Evolutionary conservation across 2,888 invertebrate genomes (phyloP), one percentile per base, ranked within the genome.

Genomic region (Silvanus unidentatus): DNA sequence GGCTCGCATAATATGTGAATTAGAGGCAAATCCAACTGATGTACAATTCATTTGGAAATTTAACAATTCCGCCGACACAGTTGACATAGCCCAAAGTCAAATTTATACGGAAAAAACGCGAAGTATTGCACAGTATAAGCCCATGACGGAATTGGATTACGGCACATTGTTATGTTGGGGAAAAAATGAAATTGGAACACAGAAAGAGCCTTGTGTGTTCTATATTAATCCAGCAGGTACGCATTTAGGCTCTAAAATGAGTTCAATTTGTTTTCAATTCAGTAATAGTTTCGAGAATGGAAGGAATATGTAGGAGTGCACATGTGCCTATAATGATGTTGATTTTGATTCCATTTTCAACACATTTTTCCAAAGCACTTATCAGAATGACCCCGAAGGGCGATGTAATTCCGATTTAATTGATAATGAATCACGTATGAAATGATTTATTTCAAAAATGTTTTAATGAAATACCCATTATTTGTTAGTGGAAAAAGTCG

Each of bases 101-200:
- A 75, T 82, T 51, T 74, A 75, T 47, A 77, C 76, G 40, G 84
- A 84, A 57, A 76, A 77, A 29, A 75, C 80, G 6, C 75, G 80
- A 22, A 85, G 86, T 60, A 75, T 79, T 13, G 81, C 81, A 40
- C 77, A 78, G 47, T 86, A 85, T 65, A 83, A 81, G 38, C 86
- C 86, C n/a, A 77, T 79, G 72, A 82, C 81, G 28, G 86, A 86
- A 63, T 65, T 77, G 65, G 86, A 86, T 71, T 87, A 86, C 61
- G 86, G 86, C 16, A 84, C 84, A 13, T 71, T 87, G 30, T 74
- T 84, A 34, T 87, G 87, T 63, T 85, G 83, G 82, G 86, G 82
- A 6, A 76, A 73, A 59, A 87, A 87, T 68, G 82, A 83, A 64
- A 80, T 84, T 54, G 86, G 86, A 39, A 73, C 77, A 51, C 86